phyloP scores from a whole-genome alignment of 2,797 vertebrate species.

The Melanotaenia parkinsoni region DNA sequence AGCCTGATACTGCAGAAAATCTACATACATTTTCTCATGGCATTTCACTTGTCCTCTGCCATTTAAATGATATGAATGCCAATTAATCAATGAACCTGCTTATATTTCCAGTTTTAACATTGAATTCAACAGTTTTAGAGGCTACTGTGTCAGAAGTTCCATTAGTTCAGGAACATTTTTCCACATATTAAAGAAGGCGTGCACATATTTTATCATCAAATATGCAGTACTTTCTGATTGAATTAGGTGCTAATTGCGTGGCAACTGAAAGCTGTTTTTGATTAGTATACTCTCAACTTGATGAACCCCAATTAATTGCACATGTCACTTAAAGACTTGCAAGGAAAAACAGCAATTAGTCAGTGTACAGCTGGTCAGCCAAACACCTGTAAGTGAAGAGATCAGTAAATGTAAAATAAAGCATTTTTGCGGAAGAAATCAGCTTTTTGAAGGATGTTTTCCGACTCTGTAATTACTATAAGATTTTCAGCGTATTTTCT shows the following conservation, averaged over 20 bases:
- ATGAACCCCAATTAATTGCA: constrained; percentile 13
- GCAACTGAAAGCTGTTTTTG: no score
- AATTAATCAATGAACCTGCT: no score
- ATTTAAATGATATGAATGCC: no score
- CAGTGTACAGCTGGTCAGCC: neutral
- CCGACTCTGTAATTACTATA: neutral
- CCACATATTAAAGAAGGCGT: neutral
- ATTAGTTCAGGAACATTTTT: neutral
- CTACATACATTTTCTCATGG: neutral
- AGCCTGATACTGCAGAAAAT: no score
- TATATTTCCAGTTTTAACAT: neutral
- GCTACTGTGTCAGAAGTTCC: neutral
- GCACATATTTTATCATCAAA: neutral
- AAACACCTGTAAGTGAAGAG: neutral
- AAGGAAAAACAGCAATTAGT: neutral
- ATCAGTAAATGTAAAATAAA: neutral
- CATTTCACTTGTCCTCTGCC: neutral
- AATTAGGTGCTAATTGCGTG: constrained; percentile 9
- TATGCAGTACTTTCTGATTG: neutral
- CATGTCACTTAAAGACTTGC: neutral
- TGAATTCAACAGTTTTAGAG: neutral
- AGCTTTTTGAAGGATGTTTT: neutral
- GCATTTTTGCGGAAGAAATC: neutral
- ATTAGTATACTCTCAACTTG: neutral
- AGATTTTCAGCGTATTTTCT: neutral